phyloP scores from a whole-genome alignment of 2,797 vertebrate species.

The Oceanodroma leucorhoa region DNA sequence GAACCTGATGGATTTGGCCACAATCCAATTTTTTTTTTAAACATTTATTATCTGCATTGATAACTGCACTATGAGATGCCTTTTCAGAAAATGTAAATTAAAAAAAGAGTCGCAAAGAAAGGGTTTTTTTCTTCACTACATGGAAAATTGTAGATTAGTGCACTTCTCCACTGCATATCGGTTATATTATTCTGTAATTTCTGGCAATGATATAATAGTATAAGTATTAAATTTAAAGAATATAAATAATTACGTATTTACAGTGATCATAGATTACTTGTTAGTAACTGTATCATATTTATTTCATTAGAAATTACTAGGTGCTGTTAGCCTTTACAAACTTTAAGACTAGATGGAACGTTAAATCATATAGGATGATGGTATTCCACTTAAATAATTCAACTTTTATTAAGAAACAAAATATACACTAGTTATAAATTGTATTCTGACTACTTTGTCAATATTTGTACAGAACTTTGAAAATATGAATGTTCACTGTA shows the following conservation, averaged over 20 bases:
- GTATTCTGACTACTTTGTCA: not conserved
- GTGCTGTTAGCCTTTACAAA: not conserved
- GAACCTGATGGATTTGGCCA: conserved; percentile 66
- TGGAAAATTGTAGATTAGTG: not conserved
- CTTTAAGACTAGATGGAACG: not conserved
- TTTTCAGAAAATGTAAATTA: conserved; percentile 59
- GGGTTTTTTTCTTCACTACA: not conserved
- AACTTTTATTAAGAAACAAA: not conserved
- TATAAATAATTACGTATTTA: not conserved
- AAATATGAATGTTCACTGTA: not conserved
- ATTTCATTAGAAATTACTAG: not conserved
- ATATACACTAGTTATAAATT: not conserved
- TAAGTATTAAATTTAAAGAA: not conserved
- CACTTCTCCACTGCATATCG: not conserved
- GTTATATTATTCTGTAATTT: not conserved
- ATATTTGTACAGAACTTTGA: not conserved
- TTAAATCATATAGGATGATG: not conserved
- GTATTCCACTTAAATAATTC: not conserved
- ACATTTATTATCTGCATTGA: conserved; percentile 58
- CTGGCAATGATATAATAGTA: not conserved
- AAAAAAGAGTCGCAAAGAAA: not conserved
- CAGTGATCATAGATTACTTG: not conserved
- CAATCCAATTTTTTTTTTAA: conserved; percentile 41
- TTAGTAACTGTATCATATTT: not conserved
- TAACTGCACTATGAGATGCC: conserved; percentile 13